Conservation (phyloP, 2,797 vertebrate genomes). For the Apodemus agrarius region DNA sequence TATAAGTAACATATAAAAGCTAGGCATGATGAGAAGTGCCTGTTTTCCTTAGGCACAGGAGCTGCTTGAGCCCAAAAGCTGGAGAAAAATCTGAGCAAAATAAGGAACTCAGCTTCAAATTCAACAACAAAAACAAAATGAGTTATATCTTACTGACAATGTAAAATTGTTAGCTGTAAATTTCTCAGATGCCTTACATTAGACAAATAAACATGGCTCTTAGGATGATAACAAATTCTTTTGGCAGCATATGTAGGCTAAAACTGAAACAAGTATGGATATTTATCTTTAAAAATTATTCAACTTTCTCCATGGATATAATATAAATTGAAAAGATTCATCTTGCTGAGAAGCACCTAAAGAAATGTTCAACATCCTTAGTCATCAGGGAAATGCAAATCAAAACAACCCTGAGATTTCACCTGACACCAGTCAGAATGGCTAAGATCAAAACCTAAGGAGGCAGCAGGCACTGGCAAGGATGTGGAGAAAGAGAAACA, state of each 20-base stretch:
- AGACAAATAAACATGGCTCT: neutral
- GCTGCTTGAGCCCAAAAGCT: neutral
- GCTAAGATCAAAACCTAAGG: too few relatives aligned
- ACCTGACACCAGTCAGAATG: too few relatives aligned
- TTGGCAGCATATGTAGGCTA: neutral
- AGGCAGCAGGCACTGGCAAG: too few relatives aligned
- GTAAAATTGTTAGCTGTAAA: slow-evolving; percentile 43
- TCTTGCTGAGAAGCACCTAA: neutral
- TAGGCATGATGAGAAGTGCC: neutral
- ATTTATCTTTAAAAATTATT: slow-evolving; percentile 52
- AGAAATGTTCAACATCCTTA: too few relatives aligned
- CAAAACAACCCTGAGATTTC: too few relatives aligned
- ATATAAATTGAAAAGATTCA: neutral
- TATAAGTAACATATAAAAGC: slow-evolving; percentile 50
- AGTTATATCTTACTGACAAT: slow-evolving; percentile 27
- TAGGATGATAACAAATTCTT: neutral
- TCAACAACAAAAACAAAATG: slow-evolving; percentile 8
- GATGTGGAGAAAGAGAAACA: too few relatives aligned
- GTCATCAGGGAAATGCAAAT: too few relatives aligned
- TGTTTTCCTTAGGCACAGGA: neutral
- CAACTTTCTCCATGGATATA: neutral
- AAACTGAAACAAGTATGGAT: slow-evolving; percentile 42
- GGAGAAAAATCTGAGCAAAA: neutral
- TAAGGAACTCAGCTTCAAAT: neutral
- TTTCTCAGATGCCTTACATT: slow-evolving; percentile 40